Evolutionary conservation across 2,888 invertebrate genomes (phyloP), one percentile per base, ranked within the genome.

Genomic region (Caenorhabditis doughertyi): DNA sequence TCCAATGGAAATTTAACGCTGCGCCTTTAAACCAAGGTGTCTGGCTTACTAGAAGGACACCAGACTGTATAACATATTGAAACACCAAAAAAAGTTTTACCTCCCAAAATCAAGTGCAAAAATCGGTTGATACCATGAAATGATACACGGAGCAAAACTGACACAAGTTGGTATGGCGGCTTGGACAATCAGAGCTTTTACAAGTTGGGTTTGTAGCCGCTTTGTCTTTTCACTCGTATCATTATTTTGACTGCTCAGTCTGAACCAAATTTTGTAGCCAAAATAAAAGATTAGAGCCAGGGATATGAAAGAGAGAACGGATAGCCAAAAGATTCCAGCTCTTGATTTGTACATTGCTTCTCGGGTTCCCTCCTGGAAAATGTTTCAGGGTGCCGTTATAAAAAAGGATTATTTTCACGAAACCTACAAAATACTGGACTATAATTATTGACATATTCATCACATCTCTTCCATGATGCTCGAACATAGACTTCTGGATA

Each of bases 121-220:
- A 2, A 65, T 56, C 4, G 73, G 73, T 23, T 65, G 65, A 25
- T 56, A 74, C 73, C 73, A 74, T 4, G 65, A 44, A 7, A 56
- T 25, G 11, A 74, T 7, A 23, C 73, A 65, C 5, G 73, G 73
- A 1, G 56, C 27, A 56, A 74, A 65, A 25, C 73, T 74, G 35
- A 74, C 73, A 4, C 29, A 29, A 0, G 65, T 64, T 5, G 73
- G 73, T 21, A 74, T 74, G 0, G 29, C 47, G 5, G 73, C 23
- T 23, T 74, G 73, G 3, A 65, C 73, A 16, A 56, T 23, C 3
- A 74, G 47, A 8, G 73, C 65, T 32, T 74, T 74, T 35, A 74
- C 47, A 5, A 74, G 27, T 35, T 74, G 73, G 3, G 55, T 65
- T 9, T 74, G 73, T 5, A 74, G 47, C 7, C 32, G 18, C 32